Percentiles rank a stretch among this genome's conserved stretches.
phyloP scores from a whole-genome alignment of 2,113 vertebrate species.

The Ibidorhyncha struthersii region DNA sequence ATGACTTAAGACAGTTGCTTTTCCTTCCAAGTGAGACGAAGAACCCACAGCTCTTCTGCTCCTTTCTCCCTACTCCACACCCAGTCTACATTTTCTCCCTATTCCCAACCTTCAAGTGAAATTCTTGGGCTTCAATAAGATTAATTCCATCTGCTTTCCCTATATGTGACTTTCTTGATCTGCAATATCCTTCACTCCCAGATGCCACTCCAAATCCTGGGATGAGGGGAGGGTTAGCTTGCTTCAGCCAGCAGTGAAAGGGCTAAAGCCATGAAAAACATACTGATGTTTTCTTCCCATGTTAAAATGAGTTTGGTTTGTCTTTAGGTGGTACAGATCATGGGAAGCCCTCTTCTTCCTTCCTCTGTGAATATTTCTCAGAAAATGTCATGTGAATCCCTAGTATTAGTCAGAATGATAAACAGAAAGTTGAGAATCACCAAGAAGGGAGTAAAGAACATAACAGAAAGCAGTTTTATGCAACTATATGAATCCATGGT shows the following conservation, averaged over 20 bases:
- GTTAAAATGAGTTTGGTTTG: background rate
- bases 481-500: background rate
- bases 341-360: background rate
- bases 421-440: background rate
- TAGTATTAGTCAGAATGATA: background rate
- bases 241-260: background rate
- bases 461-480: background rate
- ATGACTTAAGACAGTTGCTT: background rate
- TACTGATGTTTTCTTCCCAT: background rate
- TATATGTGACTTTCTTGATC: background rate
- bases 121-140: background rate
- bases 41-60: background rate
- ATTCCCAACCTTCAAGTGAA: background rate
- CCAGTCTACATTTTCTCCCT: background rate
- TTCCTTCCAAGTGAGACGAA: background rate
- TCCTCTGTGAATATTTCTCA: background rate
- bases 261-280: background rate
- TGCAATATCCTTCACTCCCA: background rate
- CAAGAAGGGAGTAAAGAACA: background rate
- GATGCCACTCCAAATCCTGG: background rate
- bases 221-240: background rate
- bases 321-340: background rate
- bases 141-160: background rate
- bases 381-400: background rate
- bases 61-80: background rate